Evolutionary conservation across 2,888 invertebrate genomes (phyloP).

Genomic region (Platycnemis pennipes): DNA sequence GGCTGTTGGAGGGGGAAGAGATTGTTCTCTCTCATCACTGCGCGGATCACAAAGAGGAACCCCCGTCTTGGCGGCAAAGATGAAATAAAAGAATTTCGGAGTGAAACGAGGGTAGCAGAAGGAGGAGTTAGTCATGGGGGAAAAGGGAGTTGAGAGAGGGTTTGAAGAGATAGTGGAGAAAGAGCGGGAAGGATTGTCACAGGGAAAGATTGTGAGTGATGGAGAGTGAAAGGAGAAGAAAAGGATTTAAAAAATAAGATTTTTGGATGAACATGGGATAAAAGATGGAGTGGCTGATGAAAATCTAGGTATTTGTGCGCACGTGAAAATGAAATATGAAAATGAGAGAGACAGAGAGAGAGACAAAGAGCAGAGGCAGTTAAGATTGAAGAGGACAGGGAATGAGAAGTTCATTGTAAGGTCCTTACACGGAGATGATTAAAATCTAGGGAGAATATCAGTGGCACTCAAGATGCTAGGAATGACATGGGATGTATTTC

Average conservation of each 20-base stretch:
- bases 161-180: neutral
- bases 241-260: neutral
- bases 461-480: neutral
- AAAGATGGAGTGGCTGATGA: slow-evolving; percentile 4
- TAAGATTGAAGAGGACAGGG: neutral
- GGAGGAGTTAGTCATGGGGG: neutral
- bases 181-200: neutral
- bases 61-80: neutral
- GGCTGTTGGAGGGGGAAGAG: neutral
- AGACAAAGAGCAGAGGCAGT: neutral
- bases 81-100: slow-evolving; percentile 1
- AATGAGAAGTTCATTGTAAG: neutral
- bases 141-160: neutral
- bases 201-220: neutral
- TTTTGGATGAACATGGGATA: neutral
- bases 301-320: neutral
- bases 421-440: neutral
- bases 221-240: neutral
- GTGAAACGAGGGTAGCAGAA: neutral
- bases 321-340: neutral
- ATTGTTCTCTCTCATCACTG: neutral
- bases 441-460: neutral
- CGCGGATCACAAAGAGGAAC: neutral
- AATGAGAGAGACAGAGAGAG: neutral
- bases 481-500: neutral